Conservation (phyloP, 2,113 vertebrate species). For the Cacatua alba region DNA sequence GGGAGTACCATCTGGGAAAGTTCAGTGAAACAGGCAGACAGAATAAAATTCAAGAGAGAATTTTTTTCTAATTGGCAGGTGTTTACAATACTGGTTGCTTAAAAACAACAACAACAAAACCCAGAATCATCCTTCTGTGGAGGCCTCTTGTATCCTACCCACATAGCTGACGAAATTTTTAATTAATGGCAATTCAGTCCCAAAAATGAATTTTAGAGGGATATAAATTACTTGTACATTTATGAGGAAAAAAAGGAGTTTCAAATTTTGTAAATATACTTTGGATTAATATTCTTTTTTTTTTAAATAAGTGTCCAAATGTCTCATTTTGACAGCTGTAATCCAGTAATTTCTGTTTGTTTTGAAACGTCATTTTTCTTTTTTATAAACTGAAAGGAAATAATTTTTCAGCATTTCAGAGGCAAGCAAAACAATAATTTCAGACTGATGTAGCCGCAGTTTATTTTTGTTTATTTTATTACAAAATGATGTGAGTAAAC, state of each 20-base stretch:
- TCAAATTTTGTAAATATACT: background rate
- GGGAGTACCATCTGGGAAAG: background rate
- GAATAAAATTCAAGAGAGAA: background rate
- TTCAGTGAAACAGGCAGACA: background rate
- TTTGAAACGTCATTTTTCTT: background rate
- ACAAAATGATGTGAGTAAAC: background rate
- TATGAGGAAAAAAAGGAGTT: background rate
- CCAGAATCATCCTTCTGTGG: background rate
- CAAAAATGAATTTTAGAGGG: background rate
- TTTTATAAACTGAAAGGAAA: background rate
- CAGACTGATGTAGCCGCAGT: background rate
- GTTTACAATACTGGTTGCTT: background rate
- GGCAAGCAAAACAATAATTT: background rate
- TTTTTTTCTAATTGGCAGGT: background rate
- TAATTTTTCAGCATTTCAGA: background rate
- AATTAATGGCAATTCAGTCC: fast-evolving
- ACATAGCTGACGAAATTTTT: background rate
- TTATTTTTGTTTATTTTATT: background rate
- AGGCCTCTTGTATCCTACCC: fast-evolving
- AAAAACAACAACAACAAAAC: background rate
- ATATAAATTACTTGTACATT: background rate
- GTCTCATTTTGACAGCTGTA: background rate
- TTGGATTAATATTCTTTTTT: background rate
- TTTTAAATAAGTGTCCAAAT: background rate
- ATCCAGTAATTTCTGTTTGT: background rate